phyloP scores from a whole-genome alignment of 2,888 invertebrate species.

The Tolmerus cingulatus region DNA sequence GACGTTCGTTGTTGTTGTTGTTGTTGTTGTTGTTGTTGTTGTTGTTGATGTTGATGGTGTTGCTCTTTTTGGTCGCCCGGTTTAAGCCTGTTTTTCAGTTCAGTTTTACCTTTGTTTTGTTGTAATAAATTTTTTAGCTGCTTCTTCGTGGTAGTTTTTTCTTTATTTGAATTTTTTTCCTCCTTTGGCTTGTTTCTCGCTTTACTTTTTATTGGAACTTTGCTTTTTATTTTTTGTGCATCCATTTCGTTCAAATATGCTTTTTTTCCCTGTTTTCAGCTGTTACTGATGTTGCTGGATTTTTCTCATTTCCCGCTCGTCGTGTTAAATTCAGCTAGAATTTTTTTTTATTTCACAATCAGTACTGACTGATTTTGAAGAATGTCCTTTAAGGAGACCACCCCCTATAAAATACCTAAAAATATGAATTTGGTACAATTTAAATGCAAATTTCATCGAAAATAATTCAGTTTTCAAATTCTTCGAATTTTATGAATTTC shows the following conservation, averaged over 20 bases:
- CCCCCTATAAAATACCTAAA: no score
- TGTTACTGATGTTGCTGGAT: not conserved
- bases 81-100: slow-evolving; percentile 37
- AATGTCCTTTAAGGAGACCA: not conserved
- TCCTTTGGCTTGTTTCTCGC: slow-evolving; percentile 7
- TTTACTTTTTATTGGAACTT: slow-evolving; percentile 25
- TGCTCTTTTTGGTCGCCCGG: not conserved
- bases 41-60: not conserved
- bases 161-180: slow-evolving; percentile 2
- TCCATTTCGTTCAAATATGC: not conserved
- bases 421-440: no score
- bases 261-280: not conserved
- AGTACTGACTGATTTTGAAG: not conserved
- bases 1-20: not conserved
- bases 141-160: slow-evolving; percentile 1
- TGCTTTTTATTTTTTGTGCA: not conserved
- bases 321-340: slow-evolving; percentile 9
- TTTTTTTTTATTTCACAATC: not conserved
- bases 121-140: slow-evolving; percentile 16
- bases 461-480: no score
- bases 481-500: no score
- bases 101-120: slow-evolving; percentile 27
- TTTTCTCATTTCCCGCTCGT: not conserved
- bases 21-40: not conserved
- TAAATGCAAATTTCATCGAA: no score